phyloP scores from a whole-genome alignment of 2,888 invertebrate species.

The Perizoma affinitatum region DNA sequence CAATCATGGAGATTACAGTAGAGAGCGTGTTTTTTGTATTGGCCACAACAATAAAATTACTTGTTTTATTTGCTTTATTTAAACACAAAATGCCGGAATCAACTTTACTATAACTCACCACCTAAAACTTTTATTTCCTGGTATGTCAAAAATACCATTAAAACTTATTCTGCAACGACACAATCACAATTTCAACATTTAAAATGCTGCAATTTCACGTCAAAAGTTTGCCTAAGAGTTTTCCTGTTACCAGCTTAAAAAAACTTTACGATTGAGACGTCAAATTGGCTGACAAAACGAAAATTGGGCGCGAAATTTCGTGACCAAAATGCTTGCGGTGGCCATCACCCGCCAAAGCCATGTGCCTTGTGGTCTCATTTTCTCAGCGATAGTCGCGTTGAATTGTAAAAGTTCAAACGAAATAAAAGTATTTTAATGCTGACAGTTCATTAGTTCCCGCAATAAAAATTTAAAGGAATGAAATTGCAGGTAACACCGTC shows the following conservation, averaged over 20 bases:
- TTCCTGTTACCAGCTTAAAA: constrained; percentile 50
- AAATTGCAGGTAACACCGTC: not conserved
- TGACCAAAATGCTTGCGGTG: constrained; percentile 58
- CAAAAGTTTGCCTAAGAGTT: constrained; percentile 47
- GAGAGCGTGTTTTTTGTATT: no score
- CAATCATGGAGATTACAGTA: no score
- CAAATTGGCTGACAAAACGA: constrained; percentile 69
- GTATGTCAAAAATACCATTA: constrained; percentile 27
- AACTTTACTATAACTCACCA: constrained; percentile 24
- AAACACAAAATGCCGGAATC: constrained; percentile 13
- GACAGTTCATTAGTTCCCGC: constrained; percentile 39
- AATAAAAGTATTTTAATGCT: constrained; percentile 40
- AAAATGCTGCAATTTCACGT: constrained; percentile 40
- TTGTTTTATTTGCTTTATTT: constrained; percentile 5
- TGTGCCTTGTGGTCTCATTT: constrained; percentile 61
- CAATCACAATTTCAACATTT: constrained; percentile 35
- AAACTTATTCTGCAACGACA: constrained; percentile 35
- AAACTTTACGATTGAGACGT: constrained; percentile 65
- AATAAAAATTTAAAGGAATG: not conserved
- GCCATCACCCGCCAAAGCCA: constrained; percentile 69
- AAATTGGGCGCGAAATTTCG: constrained; percentile 78
- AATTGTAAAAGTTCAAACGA: constrained; percentile 56
- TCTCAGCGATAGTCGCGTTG: constrained; percentile 63
- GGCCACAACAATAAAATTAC: no score
- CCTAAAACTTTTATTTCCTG: constrained; percentile 23